Conservation (phyloP, 2,797 vertebrate genomes). For the Myioborus miniatus region DNA sequence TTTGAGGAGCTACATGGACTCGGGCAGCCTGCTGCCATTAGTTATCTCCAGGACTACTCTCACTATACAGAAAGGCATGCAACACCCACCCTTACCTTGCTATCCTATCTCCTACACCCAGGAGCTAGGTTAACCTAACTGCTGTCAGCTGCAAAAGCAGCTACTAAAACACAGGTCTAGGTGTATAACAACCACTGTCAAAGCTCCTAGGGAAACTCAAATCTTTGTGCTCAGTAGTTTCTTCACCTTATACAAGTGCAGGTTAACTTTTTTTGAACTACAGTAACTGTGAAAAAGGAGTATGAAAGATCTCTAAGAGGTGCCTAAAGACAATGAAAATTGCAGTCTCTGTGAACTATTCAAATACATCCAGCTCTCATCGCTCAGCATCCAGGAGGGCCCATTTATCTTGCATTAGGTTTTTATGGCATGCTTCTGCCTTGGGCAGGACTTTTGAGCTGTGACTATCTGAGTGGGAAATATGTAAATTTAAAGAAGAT, state of each 20-base stretch:
- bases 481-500: constrained; percentile 32
- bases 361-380: neutral
- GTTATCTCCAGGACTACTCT: neutral
- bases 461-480: neutral
- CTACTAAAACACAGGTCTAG: accelerated
- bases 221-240: neutral
- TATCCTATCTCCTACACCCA: neutral
- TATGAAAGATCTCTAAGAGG: neutral
- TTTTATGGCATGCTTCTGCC: constrained; percentile 23
- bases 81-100: neutral
- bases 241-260: neutral
- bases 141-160: neutral
- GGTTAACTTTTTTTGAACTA: neutral
- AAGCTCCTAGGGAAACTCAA: neutral
- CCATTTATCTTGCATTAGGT: constrained; percentile 29
- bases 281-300: neutral
- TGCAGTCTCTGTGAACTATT: neutral
- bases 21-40: accelerated
- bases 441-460: constrained; percentile 20
- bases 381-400: neutral
- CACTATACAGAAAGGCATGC: neutral
- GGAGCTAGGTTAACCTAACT: neutral
- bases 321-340: constrained; percentile 14
- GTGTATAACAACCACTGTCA: neutral
- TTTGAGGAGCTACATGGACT: neutral